phyloP scores from a whole-genome alignment of 30 jellyfish, hydroid and myxozoan genomes.

The Nemopilema nomurai region DNA sequence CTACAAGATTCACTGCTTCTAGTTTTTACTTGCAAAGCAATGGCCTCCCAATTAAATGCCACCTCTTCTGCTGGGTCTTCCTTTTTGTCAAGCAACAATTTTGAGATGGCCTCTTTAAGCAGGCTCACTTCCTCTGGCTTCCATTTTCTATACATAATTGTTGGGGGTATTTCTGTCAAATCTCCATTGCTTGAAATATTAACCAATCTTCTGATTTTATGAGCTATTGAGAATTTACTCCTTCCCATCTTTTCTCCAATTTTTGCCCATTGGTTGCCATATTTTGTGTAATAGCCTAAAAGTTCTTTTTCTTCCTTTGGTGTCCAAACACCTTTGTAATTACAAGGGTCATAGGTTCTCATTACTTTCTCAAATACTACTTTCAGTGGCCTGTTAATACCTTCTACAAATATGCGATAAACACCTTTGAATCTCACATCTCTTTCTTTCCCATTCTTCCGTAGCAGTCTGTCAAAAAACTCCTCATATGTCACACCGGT shows the following conservation, averaged over 20 bases:
- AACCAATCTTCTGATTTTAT: constrained; percentile 3
- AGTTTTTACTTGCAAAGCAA: constrained; percentile 29
- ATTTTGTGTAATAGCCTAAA: constrained; percentile 1
- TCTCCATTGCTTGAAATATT: background rate
- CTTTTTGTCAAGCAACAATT: background rate
- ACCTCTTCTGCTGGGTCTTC: background rate
- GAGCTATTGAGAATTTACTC: constrained; percentile 2
- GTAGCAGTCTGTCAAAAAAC: constrained; percentile 10
- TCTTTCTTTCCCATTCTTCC: background rate
- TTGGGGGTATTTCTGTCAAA: background rate
- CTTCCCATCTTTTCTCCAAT: constrained; percentile 50
- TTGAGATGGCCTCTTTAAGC: constrained; percentile 1
- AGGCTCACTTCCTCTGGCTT: constrained; percentile 15
- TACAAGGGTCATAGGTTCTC: constrained; percentile 15
- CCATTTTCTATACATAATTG: constrained; percentile 20
- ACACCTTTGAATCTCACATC: constrained; percentile 11
- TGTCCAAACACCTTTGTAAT: constrained; percentile 50
- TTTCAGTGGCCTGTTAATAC: constrained; percentile 45
- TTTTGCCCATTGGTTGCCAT: constrained; percentile 39
- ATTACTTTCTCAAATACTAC: constrained; percentile 15
- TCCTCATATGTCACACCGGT: constrained; percentile 1
- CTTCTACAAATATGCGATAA: constrained; percentile 33
- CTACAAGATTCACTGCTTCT: constrained; percentile 44
- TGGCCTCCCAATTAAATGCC: constrained; percentile 19
- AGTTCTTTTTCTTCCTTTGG: constrained; percentile 3